A percentile compares a stretch with the other conserved stretches of the same genome.
phyloP scores from a whole-genome alignment of 2,113 vertebrate species.

The Neoarius graeffei region DNA sequence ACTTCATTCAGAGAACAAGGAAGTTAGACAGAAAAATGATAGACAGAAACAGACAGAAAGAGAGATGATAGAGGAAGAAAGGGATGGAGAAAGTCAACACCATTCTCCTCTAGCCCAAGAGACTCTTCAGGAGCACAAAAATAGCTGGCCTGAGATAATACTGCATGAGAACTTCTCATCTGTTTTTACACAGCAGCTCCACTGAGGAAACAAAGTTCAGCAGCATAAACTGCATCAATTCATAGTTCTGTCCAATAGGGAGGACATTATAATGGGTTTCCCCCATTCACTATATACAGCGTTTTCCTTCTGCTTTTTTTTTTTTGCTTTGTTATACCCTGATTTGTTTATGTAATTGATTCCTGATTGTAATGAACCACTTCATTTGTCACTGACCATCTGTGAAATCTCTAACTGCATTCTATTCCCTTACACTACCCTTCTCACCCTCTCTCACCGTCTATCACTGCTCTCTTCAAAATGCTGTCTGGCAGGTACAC shows the following conservation, averaged over 20 bases:
- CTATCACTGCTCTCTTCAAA: slow-evolving; percentile 60
- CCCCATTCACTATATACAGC: slow-evolving; percentile 11
- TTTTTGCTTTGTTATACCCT: not conserved
- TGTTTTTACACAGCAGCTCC: slow-evolving; percentile 47
- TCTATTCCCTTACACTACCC: slow-evolving; percentile 54
- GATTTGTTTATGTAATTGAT: not conserved
- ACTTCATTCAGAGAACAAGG: slow-evolving; percentile 25
- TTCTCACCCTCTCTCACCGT: slow-evolving; percentile 37
- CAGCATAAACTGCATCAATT: slow-evolving; percentile 45
- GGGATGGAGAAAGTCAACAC: slow-evolving; percentile 34
- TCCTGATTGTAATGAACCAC: not conserved
- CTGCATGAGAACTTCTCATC: slow-evolving; percentile 58
- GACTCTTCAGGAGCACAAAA: slow-evolving; percentile 44
- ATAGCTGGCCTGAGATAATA: slow-evolving; percentile 59
- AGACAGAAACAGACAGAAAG: not conserved
- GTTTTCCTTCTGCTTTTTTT: not conserved
- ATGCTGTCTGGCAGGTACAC: slow-evolving; percentile 66
- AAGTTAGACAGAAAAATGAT: not conserved
- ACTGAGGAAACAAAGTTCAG: slow-evolving; percentile 45
- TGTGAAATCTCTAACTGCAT: slow-evolving; percentile 64
- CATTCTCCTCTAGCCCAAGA: slow-evolving; percentile 51
- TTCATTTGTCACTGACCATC: slow-evolving; percentile 22
- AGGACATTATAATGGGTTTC: slow-evolving; percentile 29
- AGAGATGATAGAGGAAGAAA: not conserved
- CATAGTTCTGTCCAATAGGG: slow-evolving; percentile 36